Evolutionary conservation across 2,113 vertebrate species (phyloP).

Genomic region (Chinchilla lanigera): DNA sequence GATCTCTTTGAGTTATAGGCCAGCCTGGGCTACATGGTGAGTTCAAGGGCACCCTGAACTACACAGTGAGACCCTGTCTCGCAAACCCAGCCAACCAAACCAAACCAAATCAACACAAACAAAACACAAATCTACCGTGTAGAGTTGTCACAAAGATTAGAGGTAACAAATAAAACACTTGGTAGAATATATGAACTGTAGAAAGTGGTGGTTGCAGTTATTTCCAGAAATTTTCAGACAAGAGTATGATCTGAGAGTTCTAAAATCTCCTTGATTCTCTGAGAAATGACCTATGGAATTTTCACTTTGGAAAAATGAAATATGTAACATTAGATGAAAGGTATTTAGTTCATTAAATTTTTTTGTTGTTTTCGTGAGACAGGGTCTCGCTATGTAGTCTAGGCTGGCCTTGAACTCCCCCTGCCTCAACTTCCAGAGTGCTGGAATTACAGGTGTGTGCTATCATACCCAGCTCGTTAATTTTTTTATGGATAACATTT

Average conservation of each 20-base stretch:
- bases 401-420: not conserved
- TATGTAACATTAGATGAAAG: not conserved
- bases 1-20: too few species aligned
- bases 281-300: conserved; percentile 49
- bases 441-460: not conserved
- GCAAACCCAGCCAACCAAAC: too few species aligned
- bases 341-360: conserved; percentile 19
- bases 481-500: not conserved
- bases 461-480: not conserved
- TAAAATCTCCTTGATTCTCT: conserved; percentile 54
- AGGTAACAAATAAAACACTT: conserved; percentile 26
- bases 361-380: not conserved
- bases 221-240: conserved; percentile 36
- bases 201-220: not conserved
- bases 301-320: conserved; percentile 32
- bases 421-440: not conserved
- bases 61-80: too few species aligned
- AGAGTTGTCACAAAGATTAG: conserved; percentile 42
- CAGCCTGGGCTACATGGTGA: too few species aligned
- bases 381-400: not conserved
- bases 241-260: not conserved
- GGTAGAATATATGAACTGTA: not conserved
- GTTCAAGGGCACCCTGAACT: too few species aligned
- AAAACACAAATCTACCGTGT: not conserved
- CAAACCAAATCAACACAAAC: too few species aligned